Percentiles rank a stretch among this genome's conserved stretches.
Evolutionary conservation across 2,888 invertebrate genomes (phyloP).

Genomic region (Chrysolina americana): DNA sequence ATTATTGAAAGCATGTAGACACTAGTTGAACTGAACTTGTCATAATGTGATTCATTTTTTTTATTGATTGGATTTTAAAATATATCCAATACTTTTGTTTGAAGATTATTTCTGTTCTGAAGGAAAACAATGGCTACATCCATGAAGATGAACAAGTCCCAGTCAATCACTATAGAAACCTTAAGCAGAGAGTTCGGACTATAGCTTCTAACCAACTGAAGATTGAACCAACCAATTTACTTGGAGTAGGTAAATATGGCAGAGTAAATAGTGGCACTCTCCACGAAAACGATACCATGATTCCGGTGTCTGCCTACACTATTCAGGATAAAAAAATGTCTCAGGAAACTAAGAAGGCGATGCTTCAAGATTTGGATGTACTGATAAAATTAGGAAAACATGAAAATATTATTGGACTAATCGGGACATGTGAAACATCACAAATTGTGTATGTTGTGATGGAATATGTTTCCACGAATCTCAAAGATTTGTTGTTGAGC

Average conservation of each 20-base stretch:
- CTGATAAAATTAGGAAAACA: constrained; percentile 80
- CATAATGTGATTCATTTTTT: too few species aligned
- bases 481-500: constrained; percentile 80
- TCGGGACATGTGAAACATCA: constrained; percentile 85
- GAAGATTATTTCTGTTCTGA: background rate
- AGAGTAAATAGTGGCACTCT: constrained; percentile 82
- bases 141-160: constrained; percentile 78
- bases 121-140: constrained; percentile 84
- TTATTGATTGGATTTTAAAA: too few species aligned
- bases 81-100: too few species aligned
- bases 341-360: constrained; percentile 61
- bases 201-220: constrained; percentile 82
- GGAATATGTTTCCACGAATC: constrained; percentile 77
- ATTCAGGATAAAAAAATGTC: constrained; percentile 73
- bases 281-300: constrained; percentile 72
- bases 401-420: constrained; percentile 80
- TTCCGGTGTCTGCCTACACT: constrained; percentile 76
- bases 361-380: constrained; percentile 81
- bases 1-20: too few species aligned
- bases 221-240: constrained; percentile 77
- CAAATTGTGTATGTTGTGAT: constrained; percentile 83
- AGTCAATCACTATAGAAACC: constrained; percentile 80
- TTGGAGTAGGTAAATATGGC: constrained; percentile 85
- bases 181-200: constrained; percentile 83
- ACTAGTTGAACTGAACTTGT: too few species aligned